Evolutionary conservation across 2,797 vertebrate genomes (phyloP).

Genomic region (Eulemur albifrons): DNA sequence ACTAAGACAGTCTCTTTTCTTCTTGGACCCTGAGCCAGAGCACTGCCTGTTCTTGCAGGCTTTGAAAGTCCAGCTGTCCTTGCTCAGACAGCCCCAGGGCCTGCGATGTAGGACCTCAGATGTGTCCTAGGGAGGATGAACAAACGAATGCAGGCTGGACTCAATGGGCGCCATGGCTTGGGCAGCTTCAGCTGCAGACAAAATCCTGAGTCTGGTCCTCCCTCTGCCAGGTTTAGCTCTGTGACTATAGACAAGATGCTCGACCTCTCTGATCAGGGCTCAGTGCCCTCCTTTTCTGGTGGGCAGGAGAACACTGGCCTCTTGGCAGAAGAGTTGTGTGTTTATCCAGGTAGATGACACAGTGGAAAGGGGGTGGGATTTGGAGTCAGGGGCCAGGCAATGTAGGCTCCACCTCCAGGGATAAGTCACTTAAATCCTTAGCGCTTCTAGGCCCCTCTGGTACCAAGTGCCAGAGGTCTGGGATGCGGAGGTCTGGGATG

Average conservation of each 20-base stretch:
- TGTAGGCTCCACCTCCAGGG: background rate
- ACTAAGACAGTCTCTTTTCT: background rate
- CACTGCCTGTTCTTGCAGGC: background rate
- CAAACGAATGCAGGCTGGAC: background rate
- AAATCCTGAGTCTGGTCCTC: no score
- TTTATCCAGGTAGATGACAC: background rate
- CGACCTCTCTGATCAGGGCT: background rate
- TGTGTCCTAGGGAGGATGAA: background rate
- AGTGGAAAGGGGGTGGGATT: background rate
- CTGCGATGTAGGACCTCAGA: background rate
- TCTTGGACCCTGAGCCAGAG: background rate
- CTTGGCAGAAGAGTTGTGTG: background rate
- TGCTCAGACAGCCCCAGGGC: background rate
- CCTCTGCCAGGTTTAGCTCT: background rate
- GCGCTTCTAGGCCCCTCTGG: background rate
- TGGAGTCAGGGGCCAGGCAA: background rate
- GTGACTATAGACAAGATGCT: accelerated
- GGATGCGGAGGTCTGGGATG: no score
- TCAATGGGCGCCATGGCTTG: accelerated
- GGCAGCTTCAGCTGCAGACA: background rate
- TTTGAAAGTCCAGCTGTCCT: background rate
- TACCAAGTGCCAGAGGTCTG: background rate
- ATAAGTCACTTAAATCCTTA: background rate
- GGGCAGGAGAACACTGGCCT: background rate
- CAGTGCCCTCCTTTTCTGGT: background rate